Conservation (phyloP, 2,888 invertebrate genomes). For the Pyrrhosoma nymphula region DNA sequence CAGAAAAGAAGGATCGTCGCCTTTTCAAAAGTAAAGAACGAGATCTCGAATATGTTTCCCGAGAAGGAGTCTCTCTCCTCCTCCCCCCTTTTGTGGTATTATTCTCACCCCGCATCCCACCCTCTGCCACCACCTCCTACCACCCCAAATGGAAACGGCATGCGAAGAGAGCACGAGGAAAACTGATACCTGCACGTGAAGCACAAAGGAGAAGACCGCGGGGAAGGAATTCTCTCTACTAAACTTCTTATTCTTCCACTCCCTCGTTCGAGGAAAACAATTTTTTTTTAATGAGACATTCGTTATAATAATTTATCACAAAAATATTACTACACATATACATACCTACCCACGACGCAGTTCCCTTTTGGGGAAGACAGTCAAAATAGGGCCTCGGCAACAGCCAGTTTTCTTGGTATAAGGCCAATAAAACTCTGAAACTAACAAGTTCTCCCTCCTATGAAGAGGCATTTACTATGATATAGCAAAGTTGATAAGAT, state of each 20-base stretch:
- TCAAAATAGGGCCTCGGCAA: too few relatives aligned
- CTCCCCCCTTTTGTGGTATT: not conserved
- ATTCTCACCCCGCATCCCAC: not conserved
- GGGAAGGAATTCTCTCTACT: not conserved
- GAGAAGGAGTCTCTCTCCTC: not conserved
- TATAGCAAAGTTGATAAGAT: too few relatives aligned
- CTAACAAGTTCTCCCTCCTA: too few relatives aligned
- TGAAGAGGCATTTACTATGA: too few relatives aligned
- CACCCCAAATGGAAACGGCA: not conserved
- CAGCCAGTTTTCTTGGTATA: too few relatives aligned
- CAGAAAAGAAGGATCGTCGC: not conserved
- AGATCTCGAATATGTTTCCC: conserved; percentile 13
- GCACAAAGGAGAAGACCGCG: not conserved
- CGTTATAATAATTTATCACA: not conserved
- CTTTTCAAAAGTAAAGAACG: not conserved
- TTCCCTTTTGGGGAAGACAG: too few relatives aligned
- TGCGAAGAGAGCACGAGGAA: not conserved
- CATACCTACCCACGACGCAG: too few relatives aligned
- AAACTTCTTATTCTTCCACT: not conserved
- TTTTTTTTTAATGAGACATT: not conserved
- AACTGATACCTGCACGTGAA: not conserved
- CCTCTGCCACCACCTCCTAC: not conserved
- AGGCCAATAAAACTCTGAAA: too few relatives aligned
- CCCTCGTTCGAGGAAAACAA: not conserved
- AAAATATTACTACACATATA: too few relatives aligned